Evolutionary conservation across 92 coral and sea anemone genomes (phyloP), one percentile per base, ranked within the genome.

Genomic region (Parazoanthus darwini): DNA sequence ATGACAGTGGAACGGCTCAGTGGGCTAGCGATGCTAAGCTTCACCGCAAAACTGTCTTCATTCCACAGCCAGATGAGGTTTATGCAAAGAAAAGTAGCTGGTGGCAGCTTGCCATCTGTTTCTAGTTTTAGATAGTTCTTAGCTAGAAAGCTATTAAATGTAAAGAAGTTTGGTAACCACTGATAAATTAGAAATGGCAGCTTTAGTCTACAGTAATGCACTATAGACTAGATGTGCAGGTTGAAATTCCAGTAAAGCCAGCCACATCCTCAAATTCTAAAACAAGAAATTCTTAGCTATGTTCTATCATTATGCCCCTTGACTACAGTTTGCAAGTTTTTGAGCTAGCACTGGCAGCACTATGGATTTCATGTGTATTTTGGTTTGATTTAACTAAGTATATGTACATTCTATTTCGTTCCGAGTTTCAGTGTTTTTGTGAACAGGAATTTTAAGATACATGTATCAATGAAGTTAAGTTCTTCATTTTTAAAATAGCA

Each of bases 1-100:
- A 89, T 77, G 72, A 82, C 58, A 29, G 85, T 88, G 75, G 93
- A 91, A 88, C 85, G 82, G 77, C 81, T 91, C 65, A 88, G 91
- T 91, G 86, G 93, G 79, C 80, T 88, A 76, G 90, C 84, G 78
- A 39, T 81, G 92, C 85, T 87, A 43, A 75, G 63, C 72, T 90
- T 79, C 88, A 88, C 80, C 82, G 88, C 74, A 86, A 88, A 13
- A 81, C 91, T 78, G 87, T 58, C 38, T 74, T 50, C 74, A 73
- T 71, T 46, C 81, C 74, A 20, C 74, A 72, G 37, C 75, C 82
- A 50, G 87, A 54, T 77, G 90, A 50, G 59, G 54, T 88, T 74
- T 81, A 81, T 50, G 73, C 78, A 72, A 54, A 37, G 59, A 72
- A 88, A 82, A 44, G 71, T 74, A 82, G 74, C 81, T 88, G 87